phyloP scores from a whole-genome alignment of 2,888 invertebrate species.

The Leptinotarsa tumamoca region DNA sequence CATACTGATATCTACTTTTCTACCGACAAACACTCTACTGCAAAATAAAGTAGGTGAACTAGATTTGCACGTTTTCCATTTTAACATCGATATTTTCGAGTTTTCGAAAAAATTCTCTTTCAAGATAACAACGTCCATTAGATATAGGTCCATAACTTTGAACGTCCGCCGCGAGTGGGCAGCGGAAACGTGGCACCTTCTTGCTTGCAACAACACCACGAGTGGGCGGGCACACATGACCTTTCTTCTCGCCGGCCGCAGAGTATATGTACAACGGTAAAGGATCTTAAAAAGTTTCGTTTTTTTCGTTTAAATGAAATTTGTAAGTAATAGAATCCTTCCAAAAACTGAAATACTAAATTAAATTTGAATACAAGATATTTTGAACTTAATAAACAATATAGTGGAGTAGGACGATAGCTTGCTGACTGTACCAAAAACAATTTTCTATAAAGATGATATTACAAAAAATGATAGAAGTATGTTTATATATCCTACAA shows the following conservation, averaged over 20 bases:
- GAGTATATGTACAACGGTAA: not conserved
- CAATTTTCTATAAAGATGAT: no score
- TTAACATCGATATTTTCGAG: not conserved
- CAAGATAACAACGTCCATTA: conserved; percentile 9
- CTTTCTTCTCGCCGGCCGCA: not conserved
- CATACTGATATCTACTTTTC: not conserved
- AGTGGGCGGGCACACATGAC: conserved; percentile 17
- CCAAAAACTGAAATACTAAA: no score
- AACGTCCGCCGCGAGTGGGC: conserved; percentile 17
- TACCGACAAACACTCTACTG: not conserved
- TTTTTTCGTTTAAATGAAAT: no score
- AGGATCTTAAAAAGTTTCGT: not conserved
- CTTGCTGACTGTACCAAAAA: no score
- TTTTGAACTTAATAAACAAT: no score
- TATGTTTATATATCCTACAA: no score
- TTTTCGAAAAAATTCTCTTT: not conserved
- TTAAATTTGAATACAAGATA: no score
- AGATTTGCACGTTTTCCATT: not conserved
- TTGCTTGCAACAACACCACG: conserved; percentile 14
- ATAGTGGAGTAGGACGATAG: no score
- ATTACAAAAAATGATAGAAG: no score
- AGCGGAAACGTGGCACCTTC: conserved; percentile 30
- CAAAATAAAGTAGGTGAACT: conserved; percentile 14
- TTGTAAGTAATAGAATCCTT: no score
- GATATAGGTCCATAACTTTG: conserved; percentile 9